phyloP scores from a whole-genome alignment of 2,113 vertebrate species.

The Halichoerus grypus region DNA sequence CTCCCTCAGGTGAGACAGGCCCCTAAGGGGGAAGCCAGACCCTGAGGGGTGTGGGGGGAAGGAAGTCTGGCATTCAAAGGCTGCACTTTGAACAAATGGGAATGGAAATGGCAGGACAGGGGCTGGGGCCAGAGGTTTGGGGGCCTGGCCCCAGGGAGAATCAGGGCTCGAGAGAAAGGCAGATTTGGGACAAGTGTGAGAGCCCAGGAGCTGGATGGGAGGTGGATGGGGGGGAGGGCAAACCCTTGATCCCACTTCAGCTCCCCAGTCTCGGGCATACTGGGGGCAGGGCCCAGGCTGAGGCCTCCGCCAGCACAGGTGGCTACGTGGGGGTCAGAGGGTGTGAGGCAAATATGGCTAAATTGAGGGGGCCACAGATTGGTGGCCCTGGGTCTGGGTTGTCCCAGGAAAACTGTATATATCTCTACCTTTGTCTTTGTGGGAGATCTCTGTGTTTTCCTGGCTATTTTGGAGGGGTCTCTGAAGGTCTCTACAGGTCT shows the following conservation, averaged over 20 bases:
- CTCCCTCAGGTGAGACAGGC: not conserved
- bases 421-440: not conserved
- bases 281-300: not conserved
- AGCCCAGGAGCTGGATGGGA: not conserved
- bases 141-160: not conserved
- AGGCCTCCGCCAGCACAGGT: not conserved
- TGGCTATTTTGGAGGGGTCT: not conserved
- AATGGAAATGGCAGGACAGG: not conserved
- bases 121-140: not conserved
- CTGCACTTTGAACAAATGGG: not conserved
- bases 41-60: not conserved
- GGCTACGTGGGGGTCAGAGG: not conserved
- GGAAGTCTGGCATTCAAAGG: not conserved
- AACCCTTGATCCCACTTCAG: not conserved
- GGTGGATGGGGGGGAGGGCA: not conserved
- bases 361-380: not conserved
- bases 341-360: no score
- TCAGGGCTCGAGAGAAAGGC: not conserved
- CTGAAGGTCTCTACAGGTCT: not conserved
- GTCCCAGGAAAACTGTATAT: not conserved
- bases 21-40: not conserved
- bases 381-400: not conserved
- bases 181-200: not conserved
- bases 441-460: not conserved
- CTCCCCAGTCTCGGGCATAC: not conserved